These are phyloP conservation scores for Setipinna tenuifilis DNA, from an alignment of 2,797 vertebrate species.

Conservation along the genomic window DNA sequence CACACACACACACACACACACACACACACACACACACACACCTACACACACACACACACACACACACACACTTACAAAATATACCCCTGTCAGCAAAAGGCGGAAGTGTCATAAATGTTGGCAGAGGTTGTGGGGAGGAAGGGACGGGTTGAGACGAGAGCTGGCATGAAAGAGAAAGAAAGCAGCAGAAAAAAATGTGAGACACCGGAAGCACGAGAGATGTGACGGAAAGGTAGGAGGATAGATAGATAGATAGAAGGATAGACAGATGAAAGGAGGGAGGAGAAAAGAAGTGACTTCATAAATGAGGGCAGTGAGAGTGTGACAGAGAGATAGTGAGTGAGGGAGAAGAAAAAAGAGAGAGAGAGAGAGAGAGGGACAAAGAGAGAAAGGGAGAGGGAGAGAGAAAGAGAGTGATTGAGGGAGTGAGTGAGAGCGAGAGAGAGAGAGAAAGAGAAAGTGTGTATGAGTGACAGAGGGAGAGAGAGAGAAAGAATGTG, in stretches of 20 bases:
- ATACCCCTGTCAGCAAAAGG: constrained; percentile 31
- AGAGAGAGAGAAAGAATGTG: neutral
- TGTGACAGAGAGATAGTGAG: neutral
- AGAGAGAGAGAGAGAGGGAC: no score
- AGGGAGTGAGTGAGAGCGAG: no score
- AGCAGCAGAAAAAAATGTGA: neutral
- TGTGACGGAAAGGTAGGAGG: neutral
- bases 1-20: constrained; percentile 33
- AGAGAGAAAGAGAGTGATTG: no score
- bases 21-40: constrained; percentile 12
- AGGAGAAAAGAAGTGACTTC: neutral
- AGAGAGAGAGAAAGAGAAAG: no score
- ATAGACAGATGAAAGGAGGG: neutral
- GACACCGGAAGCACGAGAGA: neutral
- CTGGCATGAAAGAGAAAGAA: neutral
- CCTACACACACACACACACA: constrained; percentile 23
- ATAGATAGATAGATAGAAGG: neutral
- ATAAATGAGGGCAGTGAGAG: neutral
- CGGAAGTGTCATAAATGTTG: constrained; percentile 22
- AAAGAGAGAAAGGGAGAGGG: no score
- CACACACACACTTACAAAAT: constrained; percentile 27
- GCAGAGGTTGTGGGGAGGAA: constrained; percentile 22
- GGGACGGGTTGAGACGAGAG: neutral
- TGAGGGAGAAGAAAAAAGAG: neutral
- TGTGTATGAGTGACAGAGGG: no score